Evolutionary conservation across 2,888 invertebrate species (phyloP).

Genomic region (Leptura quadrifasciata): DNA sequence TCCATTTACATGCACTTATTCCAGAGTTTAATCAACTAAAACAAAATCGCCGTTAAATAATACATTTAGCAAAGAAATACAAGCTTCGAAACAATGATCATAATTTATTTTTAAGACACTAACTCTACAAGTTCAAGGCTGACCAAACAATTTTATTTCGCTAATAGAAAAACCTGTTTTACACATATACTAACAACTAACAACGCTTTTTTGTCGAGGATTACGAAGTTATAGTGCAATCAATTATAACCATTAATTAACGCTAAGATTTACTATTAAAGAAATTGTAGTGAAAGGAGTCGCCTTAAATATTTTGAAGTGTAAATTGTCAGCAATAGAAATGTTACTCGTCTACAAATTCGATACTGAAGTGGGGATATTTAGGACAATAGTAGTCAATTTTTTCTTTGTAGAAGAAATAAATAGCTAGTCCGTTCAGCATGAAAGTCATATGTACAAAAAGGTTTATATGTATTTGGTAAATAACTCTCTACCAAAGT

Average conservation of each 20-base stretch:
- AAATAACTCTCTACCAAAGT: too few species aligned
- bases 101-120: conserved; percentile 29
- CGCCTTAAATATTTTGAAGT: neutral
- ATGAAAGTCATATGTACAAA: too few species aligned
- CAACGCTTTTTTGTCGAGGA: neutral
- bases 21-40: conserved; percentile 3
- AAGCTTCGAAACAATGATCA: conserved; percentile 14
- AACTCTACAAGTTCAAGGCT: conserved; percentile 35
- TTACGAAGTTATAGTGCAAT: conserved; percentile 23
- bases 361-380: too few species aligned
- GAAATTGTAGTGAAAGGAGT: conserved; percentile 26
- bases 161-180: conserved; percentile 40
- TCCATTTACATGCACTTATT: neutral
- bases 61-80: conserved; percentile 20
- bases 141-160: conserved; percentile 24
- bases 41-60: neutral
- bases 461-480: too few species aligned
- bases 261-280: conserved; percentile 13
- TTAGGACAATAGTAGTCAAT: too few species aligned
- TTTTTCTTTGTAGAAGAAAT: too few species aligned
- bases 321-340: neutral
- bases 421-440: too few species aligned
- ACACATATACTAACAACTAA: neutral
- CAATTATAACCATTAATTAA: conserved; percentile 17
- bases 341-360: neutral